Conservation (phyloP, 1,140 invertebrate species). For the Cataglyphis hispanica region DNA sequence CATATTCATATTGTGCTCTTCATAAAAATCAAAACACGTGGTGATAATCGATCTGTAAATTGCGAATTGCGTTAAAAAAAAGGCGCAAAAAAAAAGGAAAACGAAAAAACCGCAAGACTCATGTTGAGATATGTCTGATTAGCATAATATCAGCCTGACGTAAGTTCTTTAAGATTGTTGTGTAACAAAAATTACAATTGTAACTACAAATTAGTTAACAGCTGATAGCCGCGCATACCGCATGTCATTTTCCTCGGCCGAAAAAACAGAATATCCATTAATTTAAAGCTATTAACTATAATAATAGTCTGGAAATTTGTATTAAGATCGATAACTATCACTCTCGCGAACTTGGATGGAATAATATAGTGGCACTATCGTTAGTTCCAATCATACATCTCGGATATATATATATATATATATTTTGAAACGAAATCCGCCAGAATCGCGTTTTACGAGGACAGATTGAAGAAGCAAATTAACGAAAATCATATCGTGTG, state of each 20-base stretch:
- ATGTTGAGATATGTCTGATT: slow-evolving; percentile 54
- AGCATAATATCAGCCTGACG: slow-evolving; percentile 78
- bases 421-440: background rate
- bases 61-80: too few species aligned
- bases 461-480: background rate
- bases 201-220: slow-evolving; percentile 77
- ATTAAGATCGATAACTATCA: background rate
- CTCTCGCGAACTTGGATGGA: background rate
- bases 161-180: slow-evolving; percentile 80
- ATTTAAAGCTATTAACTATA: background rate
- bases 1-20: slow-evolving; percentile 8
- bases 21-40: slow-evolving; percentile 11
- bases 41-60: background rate
- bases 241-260: slow-evolving; percentile 4
- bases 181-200: slow-evolving; percentile 72
- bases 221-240: slow-evolving; percentile 40
- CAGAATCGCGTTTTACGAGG: background rate
- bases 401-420: background rate
- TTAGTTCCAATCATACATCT: background rate
- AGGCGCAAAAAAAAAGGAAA: slow-evolving; percentile 1
- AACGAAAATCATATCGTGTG: background rate
- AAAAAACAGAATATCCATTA: background rate
- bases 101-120: slow-evolving; percentile 43
- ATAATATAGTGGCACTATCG: slow-evolving; percentile 27
- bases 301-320: background rate